Evolutionary conservation across 2,113 vertebrate genomes (phyloP), one percentile per base, ranked within the genome.

Genomic region (Chrysemys picta): DNA sequence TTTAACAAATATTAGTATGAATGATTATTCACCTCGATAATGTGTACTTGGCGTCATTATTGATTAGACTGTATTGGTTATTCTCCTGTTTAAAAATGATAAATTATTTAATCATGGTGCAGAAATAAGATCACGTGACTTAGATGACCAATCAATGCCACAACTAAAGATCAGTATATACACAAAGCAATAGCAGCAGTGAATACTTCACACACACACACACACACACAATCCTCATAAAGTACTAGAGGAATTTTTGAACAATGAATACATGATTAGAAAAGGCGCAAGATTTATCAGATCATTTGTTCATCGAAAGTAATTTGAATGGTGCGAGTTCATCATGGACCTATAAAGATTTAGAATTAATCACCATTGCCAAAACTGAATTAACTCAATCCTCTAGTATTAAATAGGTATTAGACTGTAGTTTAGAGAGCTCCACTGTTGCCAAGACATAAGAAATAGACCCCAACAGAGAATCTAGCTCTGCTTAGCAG

Each of bases 1-100:
- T 80, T 95, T 88, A 1, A 16, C 62, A 84, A 94, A 88, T 10
- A 96, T 45, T 62, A 89, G 85, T 17, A 38, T 88, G 93, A 93
- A 84, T 78, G 94, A 94, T 94, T 81, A 93, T 50, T 57, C 79
- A 78, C 56, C 85, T 45, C 85, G 90, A 86, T 95, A 95, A 95
- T 45, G 31, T 93, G 69, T 80, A 93, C 12, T 57, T 19, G 72
- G 84, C 85, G 29, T 84, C 93, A 94, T 89, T 93, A 89, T 4
- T 53, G 24, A 25, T 88, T 95, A 96, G 59, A 76, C 82, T 10
- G 0, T 94, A 93, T 62, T 19, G 4, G 27, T 91, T 88, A 69
- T 9, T 69, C 29, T n/a, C 16, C 35, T 69, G 62, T 69, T 69
- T n/a, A 69, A 35, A 59, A 69, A 35, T n/a, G 14, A 59, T 83